Conservation (phyloP, 2,797 vertebrate genomes). For the Forpus xanthops region DNA sequence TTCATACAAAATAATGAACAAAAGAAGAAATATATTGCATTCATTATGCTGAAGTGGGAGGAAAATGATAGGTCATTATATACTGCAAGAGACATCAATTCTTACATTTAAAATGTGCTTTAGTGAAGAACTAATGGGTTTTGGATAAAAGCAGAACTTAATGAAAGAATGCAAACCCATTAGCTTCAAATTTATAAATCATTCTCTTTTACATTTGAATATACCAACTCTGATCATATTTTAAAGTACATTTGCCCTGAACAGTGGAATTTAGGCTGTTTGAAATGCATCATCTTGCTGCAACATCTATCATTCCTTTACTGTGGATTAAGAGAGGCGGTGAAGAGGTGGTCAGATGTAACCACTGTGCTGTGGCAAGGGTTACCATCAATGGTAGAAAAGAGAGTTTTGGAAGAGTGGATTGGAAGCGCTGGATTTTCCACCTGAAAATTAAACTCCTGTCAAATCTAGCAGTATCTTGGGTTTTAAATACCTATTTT, state of each 20-base stretch:
- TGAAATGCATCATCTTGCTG: background rate
- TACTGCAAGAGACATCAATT: background rate
- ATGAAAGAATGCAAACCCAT: background rate
- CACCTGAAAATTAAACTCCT: background rate
- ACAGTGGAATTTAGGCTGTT: background rate
- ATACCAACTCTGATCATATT: background rate
- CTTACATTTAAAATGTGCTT: background rate
- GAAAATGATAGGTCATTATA: background rate
- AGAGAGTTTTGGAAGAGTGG: background rate
- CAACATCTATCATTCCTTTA: background rate
- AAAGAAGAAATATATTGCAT: background rate
- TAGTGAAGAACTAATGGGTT: background rate
- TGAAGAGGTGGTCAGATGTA: background rate
- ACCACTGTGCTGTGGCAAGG: background rate
- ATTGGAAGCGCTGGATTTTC: background rate
- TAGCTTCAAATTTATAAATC: background rate
- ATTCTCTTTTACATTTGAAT: background rate
- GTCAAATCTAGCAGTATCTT: background rate
- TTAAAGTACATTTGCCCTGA: background rate
- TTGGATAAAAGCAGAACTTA: background rate
- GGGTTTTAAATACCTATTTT: background rate
- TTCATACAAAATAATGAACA: background rate
- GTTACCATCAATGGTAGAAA: background rate
- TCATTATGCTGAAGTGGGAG: background rate
- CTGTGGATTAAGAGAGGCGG: background rate